Evolutionary conservation across 2,888 invertebrate genomes (phyloP), one percentile per base, ranked within the genome.

Genomic region (Cacoxenus indagator): DNA sequence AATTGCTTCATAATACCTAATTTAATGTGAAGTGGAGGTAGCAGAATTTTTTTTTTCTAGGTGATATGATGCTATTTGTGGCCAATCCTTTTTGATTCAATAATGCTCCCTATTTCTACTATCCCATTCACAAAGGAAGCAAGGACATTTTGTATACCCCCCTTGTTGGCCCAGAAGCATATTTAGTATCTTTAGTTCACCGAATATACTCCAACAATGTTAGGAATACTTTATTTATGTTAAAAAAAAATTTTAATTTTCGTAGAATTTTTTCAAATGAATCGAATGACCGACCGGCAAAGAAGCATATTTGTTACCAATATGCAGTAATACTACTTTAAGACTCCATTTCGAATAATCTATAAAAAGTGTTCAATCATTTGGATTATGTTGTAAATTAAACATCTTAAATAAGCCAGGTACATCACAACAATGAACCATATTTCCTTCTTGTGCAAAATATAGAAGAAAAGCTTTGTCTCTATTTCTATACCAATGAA

Each of bases 81-180:
- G 48, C 48, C 48, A 48, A 4, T 48, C 3, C 6, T 48, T 48
- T 48, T 48, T 48, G 17, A 6, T 11, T 2, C 17, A 8, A 19
- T 17, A 6, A 17, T 48, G 11, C 14, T 17, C 17, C 31, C 31
- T 31, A 8, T 5, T 9, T 31, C 31, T 17, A 8, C 71, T 64
- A 65, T 68, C 67, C 64, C 51, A 66, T 37, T 64, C 17, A 31
- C 66, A 68, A 9, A 67, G 29, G 48, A 48, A 68, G 57, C 57
- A 66, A 31, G 64, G 45, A 67, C 64, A 59, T 64, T 64, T 71
- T 66, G 67, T 68, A 54, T 64, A 64, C 48, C 71, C 66, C 24
- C 29, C 43, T 57, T 71, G 65, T 51, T 65, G 64, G n/a, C 67
- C 70, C 11, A 68, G 48, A 19, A 70, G 31, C 22, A 70, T 43